Conservation (phyloP, 2,888 invertebrate genomes). For the Drosophila nr. perissopoda region DNA sequence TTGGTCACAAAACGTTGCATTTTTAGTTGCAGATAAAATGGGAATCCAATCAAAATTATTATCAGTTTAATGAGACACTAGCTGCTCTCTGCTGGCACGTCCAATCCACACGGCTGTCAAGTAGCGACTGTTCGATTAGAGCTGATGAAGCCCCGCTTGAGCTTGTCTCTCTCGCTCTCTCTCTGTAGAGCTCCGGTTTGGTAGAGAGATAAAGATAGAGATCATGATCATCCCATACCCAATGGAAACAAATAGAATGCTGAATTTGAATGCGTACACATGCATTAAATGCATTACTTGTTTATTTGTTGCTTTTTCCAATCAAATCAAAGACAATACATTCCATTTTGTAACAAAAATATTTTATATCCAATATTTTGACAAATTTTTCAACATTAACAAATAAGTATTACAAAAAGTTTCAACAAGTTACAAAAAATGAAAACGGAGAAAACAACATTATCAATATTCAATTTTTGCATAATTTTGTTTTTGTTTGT, state of each 20-base stretch:
- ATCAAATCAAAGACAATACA: conserved; percentile 63
- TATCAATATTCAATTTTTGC: conserved; percentile 30
- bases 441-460: conserved; percentile 22
- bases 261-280: conserved; percentile 23
- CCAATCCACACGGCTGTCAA: conserved; percentile 43
- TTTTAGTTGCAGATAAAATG: not conserved
- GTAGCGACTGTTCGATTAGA: conserved; percentile 46
- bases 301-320: conserved; percentile 55
- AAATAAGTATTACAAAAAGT: conserved; percentile 53
- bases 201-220: not conserved
- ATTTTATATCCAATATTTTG: conserved; percentile 35
- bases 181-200: conserved; percentile 9
- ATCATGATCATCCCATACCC: not conserved
- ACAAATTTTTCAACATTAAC: conserved; percentile 54
- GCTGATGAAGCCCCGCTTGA: conserved; percentile 45
- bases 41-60: not conserved
- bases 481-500: conserved; percentile 16
- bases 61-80: not conserved
- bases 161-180: conserved; percentile 23
- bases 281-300: conserved; percentile 48
- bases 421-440: conserved; percentile 40
- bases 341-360: conserved; percentile 72
- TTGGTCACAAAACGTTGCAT: conserved; percentile 65
- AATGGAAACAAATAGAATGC: conserved; percentile 11
- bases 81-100: conserved; percentile 37